These are phyloP conservation scores for Momotus momota DNA, from an alignment of 2,797 vertebrate genomes.

Conservation along the genomic window DNA sequence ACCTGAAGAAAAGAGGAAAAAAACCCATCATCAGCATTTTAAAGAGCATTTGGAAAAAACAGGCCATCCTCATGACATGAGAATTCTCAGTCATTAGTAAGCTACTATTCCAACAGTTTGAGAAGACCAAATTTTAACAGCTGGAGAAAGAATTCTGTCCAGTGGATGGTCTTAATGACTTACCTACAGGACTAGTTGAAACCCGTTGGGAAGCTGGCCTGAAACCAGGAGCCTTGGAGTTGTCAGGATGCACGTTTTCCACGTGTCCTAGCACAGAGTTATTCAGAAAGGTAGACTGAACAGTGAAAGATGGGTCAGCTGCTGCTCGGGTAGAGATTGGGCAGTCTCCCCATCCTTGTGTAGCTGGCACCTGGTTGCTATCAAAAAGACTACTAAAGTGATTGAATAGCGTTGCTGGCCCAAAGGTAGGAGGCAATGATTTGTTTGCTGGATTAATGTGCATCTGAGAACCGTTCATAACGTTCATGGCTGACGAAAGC, in stretches of 20 bases:
- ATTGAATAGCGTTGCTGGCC: constrained; percentile 94
- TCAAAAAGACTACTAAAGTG: constrained; percentile 98
- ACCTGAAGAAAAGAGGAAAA: not conserved
- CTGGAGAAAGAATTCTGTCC: not conserved
- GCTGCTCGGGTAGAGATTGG: constrained; percentile 90
- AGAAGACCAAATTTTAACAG: not conserved
- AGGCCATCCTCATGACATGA: not conserved
- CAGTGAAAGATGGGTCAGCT: constrained; percentile 90
- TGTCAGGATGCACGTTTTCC: constrained; percentile 92
- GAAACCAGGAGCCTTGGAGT: constrained; percentile 96
- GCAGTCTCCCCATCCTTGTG: constrained; percentile 95
- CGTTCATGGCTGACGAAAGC: constrained; percentile 90
- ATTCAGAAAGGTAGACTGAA: constrained; percentile 89
- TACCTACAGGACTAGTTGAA: constrained; percentile 94
- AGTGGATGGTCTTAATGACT: constrained; percentile 55
- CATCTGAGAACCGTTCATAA: constrained; percentile 97
- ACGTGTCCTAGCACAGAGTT: constrained; percentile 89
- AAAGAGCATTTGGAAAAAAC: not conserved
- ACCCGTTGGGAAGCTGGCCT: constrained; percentile 92
- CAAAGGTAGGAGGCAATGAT: constrained; percentile 91
- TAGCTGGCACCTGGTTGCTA: constrained; percentile 93
- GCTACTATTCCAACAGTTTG: not conserved
- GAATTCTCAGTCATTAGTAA: not conserved
- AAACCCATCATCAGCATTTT: not conserved
- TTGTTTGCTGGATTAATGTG: constrained; percentile 91